phyloP scores from a whole-genome alignment of 2,888 invertebrate species.

The Dolomedes plantarius region DNA sequence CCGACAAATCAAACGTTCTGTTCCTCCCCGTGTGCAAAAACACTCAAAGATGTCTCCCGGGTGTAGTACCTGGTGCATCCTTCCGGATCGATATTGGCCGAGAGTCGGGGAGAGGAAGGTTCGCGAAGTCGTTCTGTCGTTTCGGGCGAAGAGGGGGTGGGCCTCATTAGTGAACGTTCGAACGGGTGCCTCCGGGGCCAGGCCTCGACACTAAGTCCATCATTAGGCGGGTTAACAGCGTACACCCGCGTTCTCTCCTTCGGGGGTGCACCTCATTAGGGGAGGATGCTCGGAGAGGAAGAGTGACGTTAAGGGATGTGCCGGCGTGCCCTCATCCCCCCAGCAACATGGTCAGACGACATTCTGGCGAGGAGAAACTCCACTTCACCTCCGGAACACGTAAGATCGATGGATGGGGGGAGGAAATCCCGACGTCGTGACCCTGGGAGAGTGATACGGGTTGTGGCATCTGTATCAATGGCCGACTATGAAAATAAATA shows the following conservation, averaged over 20 bases:
- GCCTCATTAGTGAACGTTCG: slow-evolving; percentile 54
- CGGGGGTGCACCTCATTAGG: slow-evolving; percentile 11
- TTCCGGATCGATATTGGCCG: background rate
- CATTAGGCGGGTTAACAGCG: slow-evolving; percentile 66
- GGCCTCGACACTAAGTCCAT: slow-evolving; percentile 61
- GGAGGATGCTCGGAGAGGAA: background rate
- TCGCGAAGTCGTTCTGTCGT: no score
- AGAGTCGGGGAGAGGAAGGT: background rate
- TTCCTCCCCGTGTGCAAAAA: no score
- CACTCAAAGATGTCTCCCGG: no score
- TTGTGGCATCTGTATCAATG: no score
- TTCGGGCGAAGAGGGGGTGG: background rate
- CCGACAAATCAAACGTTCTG: no score
- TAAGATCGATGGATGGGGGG: background rate
- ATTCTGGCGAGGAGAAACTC: background rate
- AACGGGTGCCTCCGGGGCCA: slow-evolving; percentile 27
- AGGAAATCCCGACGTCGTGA: background rate
- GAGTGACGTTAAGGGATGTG: slow-evolving; percentile 3
- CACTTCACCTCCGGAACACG: background rate
- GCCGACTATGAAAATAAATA: no score
- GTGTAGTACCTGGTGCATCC: no score
- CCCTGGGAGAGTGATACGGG: no score
- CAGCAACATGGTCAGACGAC: background rate
- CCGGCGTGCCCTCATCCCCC: background rate
- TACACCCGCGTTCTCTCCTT: slow-evolving; percentile 15